Evolutionary conservation across 2,797 vertebrate genomes (phyloP), one percentile per base, ranked within the genome.

Genomic region (Mallotus villosus): DNA sequence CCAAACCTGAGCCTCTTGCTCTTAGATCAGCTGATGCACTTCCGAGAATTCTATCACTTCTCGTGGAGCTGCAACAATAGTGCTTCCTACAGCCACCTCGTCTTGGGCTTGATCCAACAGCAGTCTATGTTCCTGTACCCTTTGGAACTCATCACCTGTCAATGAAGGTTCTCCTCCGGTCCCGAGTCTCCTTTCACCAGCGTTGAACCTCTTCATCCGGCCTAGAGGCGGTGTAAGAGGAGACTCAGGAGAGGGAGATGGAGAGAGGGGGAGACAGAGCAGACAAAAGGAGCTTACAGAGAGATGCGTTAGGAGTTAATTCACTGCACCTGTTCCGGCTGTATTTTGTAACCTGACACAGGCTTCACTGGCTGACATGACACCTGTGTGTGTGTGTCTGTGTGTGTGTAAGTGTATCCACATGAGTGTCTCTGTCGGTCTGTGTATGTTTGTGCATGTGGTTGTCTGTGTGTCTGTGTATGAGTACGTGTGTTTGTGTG

Each of bases 291-390:
- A 34, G 71, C 21, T 64, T 34, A 82, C 77, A 84, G 79, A 79
- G 71, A 79, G 17, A 8, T 34, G 80, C 78, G 79, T 65, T 67
- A 49, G 51, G 72, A 82, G 84, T 78, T 84, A 82, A 88, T 82
- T 88, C 76, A 83, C 58, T 78, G 82, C 86, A 87, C 84, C 87
- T 90, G 83, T 79, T 85, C 78, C 78, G 75, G 84, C 84, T 86
- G 85, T 82, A 74, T 82, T 70, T 59, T 74, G 82, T 79, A 90
- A 89, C 81, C 77, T 60, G 72, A 88, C 70, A 76, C 76, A 49
- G 32, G 37, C 61, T 84, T 85, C 82, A 76, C 76, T 73, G 73
- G 69, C 68, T 60, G 16, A 74, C 80, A 84, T 81, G 81, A 89
- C 83, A 88, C 83, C 79, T 86, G 79, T 55, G 76, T 53, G 82